Evolutionary conservation across 2,113 vertebrate genomes (phyloP), one percentile per base, ranked within the genome.

Genomic region (Nanger granti): DNA sequence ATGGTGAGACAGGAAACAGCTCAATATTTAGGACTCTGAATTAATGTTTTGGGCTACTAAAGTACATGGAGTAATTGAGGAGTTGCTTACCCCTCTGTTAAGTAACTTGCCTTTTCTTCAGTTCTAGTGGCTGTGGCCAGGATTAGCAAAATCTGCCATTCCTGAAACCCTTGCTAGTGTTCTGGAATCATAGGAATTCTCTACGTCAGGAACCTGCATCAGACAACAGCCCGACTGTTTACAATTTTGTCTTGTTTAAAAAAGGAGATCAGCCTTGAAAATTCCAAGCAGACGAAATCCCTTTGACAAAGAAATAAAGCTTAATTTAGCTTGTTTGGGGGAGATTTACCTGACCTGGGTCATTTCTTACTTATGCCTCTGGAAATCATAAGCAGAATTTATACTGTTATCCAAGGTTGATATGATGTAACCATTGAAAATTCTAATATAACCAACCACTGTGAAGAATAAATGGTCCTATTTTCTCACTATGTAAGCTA

Each of bases 31-130:
- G 87, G 84, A 90, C 41, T 34, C 29, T 24, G 95, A 93, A 91
- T 94, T 80, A 96, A 95, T 90, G 79, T 89, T 96, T 86, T 93
- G 44, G 64, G 47, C n/a, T 49, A 88, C 34, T 60, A 60, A 47
- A 95, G 62, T 73, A 85, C 5, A 49, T 31, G 41, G 12, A 52
- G 52, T 96, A 93, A 96, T 3, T 92, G 90, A 93, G 73, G 37
- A 76, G 91, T 86, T 96, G 79, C 54, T 96, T 95, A 93, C 55
- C 49, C 15, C 47, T 41, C 76, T 93, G 79, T 94, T 87, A 93
- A 96, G 29, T 83, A 96, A 94, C 41, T 55, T 94, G 73, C 86
- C 28, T 94, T 92, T 87, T 97, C 85, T 92, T 22, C 15, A 88
- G 55, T 96, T 95, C 41, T 60, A 62, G 20, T 83, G 66, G 88